Evolutionary conservation across 2,113 vertebrate species (phyloP).

Genomic region (Brachyhypopomus gauderio): DNA sequence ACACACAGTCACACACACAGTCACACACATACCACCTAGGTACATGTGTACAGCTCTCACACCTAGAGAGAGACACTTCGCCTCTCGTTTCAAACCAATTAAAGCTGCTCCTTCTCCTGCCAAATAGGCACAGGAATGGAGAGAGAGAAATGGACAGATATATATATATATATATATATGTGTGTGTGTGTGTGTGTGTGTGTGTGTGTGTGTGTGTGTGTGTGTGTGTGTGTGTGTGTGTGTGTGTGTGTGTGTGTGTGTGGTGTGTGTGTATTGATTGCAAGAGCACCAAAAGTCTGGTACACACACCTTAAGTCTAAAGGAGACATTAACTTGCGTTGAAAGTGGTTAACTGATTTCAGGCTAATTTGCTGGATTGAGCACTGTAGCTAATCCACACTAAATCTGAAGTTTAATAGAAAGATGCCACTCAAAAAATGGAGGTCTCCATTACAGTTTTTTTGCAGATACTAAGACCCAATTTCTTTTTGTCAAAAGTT

Average conservation of each 20-base stretch:
- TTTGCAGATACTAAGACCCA: too few relatives aligned
- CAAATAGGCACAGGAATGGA: constrained; percentile 34
- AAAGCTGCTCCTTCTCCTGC: constrained; percentile 32
- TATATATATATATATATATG: too few relatives aligned
- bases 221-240: too few relatives aligned
- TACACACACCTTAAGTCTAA: not conserved
- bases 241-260: too few relatives aligned
- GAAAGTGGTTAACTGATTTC: not conserved
- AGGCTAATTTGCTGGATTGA: not conserved
- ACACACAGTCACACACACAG: too few relatives aligned
- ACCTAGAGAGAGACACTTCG: constrained; percentile 36
- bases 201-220: too few relatives aligned
- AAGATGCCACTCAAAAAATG: constrained; percentile 9
- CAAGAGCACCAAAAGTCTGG: not conserved
- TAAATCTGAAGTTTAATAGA: not conserved
- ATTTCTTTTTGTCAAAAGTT: too few relatives aligned
- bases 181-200: too few relatives aligned
- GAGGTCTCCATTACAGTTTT: too few relatives aligned
- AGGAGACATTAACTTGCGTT: not conserved
- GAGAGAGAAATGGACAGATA: constrained; percentile 7
- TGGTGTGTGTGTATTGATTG: too few relatives aligned
- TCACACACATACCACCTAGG: not conserved
- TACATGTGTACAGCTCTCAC: not conserved
- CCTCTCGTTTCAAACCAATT: constrained; percentile 51
- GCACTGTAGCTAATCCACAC: not conserved